Evolutionary conservation across 2,113 vertebrate species (phyloP).

Genomic region (Chloebia gouldiae): DNA sequence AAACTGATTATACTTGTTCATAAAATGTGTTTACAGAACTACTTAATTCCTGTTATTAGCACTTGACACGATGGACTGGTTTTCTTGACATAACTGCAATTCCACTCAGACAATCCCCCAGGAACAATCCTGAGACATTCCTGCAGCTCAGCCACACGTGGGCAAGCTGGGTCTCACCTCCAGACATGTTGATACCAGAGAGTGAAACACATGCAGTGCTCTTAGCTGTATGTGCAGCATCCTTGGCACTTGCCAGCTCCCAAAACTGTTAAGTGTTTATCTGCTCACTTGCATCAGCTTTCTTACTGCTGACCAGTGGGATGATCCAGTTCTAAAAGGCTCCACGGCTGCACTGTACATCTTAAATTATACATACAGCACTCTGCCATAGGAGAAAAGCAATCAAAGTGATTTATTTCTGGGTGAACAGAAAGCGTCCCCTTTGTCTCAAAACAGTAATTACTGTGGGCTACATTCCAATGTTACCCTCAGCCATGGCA

Average conservation of each 20-base stretch:
- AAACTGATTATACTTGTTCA: background rate
- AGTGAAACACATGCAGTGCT: fast-evolving
- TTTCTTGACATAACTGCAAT: background rate
- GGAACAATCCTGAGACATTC: background rate
- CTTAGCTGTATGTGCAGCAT: fast-evolving
- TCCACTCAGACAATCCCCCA: background rate
- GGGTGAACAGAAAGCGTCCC: background rate
- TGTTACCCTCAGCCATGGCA: background rate
- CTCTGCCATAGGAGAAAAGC: background rate
- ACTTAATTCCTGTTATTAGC: background rate
- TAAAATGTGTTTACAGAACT: background rate
- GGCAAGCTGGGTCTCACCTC: background rate
- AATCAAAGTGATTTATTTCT: constrained; percentile 46
- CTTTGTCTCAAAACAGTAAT: constrained; percentile 14
- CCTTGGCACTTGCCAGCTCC: background rate
- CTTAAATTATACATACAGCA: background rate
- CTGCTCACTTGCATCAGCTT: background rate
- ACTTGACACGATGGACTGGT: background rate
- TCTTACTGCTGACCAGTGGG: background rate
- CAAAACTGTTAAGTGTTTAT: background rate
- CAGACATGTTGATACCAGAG: background rate
- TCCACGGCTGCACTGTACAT: background rate
- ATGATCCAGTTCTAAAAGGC: background rate
- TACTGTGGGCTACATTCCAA: background rate
- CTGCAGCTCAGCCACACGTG: background rate